Conservation (phyloP, 1,140 invertebrate species). For the Mya arenaria region DNA sequence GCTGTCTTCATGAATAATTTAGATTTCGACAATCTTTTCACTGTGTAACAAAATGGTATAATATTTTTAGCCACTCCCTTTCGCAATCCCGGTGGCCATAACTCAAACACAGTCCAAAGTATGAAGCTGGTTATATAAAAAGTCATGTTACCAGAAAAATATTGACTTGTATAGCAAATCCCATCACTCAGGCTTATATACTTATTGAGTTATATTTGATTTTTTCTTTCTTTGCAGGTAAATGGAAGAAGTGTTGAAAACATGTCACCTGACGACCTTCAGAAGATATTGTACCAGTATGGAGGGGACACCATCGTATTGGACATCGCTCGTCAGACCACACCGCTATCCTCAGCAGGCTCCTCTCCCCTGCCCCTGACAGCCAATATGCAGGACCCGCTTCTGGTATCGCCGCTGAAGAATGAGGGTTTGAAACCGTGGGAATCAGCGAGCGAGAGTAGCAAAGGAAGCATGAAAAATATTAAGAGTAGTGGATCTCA, state of each 20-base stretch:
- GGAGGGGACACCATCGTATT: conserved; percentile 89
- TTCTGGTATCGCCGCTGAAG: neutral
- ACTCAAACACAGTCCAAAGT: no score
- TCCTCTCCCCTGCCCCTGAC: conserved; percentile 73
- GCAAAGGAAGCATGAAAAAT: conserved; percentile 65
- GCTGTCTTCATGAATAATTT: no score
- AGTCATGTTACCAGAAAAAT: no score
- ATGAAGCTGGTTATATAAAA: no score
- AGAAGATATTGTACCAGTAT: conserved; percentile 87
- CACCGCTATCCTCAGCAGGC: conserved; percentile 72
- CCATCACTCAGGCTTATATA: no score
- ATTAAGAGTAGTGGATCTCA: conserved; percentile 77
- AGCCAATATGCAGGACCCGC: conserved; percentile 22
- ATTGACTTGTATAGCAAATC: no score
- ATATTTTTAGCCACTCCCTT: no score
- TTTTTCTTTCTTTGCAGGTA: conserved; percentile 86
- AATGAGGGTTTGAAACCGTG: conserved; percentile 32
- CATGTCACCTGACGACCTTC: conserved; percentile 85
- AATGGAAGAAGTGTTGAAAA: conserved; percentile 92
- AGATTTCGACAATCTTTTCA: no score
- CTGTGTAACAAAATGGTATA: no score
- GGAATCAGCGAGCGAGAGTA: conserved; percentile 61
- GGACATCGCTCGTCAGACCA: conserved; percentile 83
- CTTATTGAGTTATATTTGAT: no score
- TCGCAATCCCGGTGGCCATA: no score